Percentiles rank a stretch among this genome's conserved stretches.
These are phyloP conservation scores for Lithophane socia DNA, from an alignment of 2,888 invertebrate genomes.

Conservation along the genomic window DNA sequence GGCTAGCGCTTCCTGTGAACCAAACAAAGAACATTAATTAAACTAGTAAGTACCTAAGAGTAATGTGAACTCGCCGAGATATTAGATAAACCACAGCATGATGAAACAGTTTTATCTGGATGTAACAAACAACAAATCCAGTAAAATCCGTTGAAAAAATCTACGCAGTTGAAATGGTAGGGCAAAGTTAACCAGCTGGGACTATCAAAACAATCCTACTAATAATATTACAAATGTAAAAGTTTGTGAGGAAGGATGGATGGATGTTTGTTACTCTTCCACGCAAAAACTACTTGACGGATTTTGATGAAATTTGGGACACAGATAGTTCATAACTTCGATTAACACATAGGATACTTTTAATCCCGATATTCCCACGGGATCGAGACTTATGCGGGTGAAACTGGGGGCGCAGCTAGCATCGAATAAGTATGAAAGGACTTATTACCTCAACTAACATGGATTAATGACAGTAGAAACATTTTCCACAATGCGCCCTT, in stretches of 20 bases:
- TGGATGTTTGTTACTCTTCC: too few species aligned
- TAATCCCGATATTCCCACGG: too few species aligned
- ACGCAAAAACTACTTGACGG: too few species aligned
- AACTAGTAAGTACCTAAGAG: too few species aligned
- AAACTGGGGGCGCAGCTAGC: too few species aligned
- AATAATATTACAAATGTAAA: too few species aligned
- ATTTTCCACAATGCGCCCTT: conserved; percentile 63
- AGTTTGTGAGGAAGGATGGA: too few species aligned
- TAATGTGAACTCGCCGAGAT: conserved; percentile 1
- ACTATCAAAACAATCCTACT: background rate
- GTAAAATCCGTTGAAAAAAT: conserved; percentile 40
- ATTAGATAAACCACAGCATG: conserved; percentile 36
- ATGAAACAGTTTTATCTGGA: conserved; percentile 57
- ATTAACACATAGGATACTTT: too few species aligned
- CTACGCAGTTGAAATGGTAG: conserved; percentile 42
- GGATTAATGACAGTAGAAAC: conserved; percentile 73
- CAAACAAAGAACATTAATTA: conserved; percentile 23
- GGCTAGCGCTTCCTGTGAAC: conserved; percentile 96
- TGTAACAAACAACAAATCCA: conserved; percentile 51
- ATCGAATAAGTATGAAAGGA: background rate
- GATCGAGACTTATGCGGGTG: too few species aligned
- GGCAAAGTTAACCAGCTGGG: background rate
- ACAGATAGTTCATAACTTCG: too few species aligned
- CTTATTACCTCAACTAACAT: conserved; percentile 38
- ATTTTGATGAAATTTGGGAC: too few species aligned